Evolutionary conservation across 2,797 vertebrate genomes (phyloP), one percentile per base, ranked within the genome.

Genomic region (Threskiornis aethiopicus): DNA sequence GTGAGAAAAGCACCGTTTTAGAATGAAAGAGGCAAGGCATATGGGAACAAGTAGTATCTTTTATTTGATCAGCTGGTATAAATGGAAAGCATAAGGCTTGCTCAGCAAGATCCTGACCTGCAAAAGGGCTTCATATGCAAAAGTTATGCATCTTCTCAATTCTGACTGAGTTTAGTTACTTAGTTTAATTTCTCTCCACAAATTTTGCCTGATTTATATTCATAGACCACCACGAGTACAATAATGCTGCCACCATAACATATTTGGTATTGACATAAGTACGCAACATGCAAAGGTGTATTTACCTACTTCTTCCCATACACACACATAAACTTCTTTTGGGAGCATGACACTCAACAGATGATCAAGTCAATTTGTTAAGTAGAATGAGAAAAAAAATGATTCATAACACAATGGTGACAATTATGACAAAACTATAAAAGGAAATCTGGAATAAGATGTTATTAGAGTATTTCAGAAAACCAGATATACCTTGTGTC

Each of bases 321-420:
- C 5, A 39, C 6, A 24, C 8, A 21, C 1, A 24, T 7, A 19
- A 11, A 22, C 14, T 70, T 66, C 13, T 39, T 91, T 28, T 42
- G 21, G 17, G 19, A 73, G 3, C 3, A 33, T 4, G 25, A 42
- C 6, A 67, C 24, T 66, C 33, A 41, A 81, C 7, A 81, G 2
- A 37, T 35, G 84, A 65, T 61, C 46, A 69, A 92, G 47, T 69
- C 13, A 33, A 24, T 61, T 62, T 12, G 26, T 39, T 15, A 65
- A 89, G 12, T 1, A 54, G 3, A 90, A 54, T 17, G 10, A 73
- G 16, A 62, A 88, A 57, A 57, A 62, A 87, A 52, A 3, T 2
- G 0, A 54, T 52, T 49, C 0, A 0, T 62, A 69, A 37, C 6
- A 44, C 6, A 64, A 51, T 19, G 2, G 22, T 61, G 78, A 69